Evolutionary conservation across 2,888 invertebrate genomes (phyloP), one percentile per base, ranked within the genome.

Genomic region (Scelioninae gen. 2): DNA sequence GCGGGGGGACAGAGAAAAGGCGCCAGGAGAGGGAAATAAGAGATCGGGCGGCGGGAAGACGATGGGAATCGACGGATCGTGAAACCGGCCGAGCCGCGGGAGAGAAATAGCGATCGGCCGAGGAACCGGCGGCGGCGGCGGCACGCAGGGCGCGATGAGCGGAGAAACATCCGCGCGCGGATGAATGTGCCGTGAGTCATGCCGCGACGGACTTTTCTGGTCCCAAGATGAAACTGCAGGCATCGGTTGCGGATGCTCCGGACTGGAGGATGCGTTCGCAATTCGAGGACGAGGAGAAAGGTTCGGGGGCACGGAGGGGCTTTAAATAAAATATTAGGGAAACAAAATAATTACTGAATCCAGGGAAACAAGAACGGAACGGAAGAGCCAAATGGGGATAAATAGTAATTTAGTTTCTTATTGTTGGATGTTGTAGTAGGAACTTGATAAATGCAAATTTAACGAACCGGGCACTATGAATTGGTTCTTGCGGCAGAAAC

Each of bases 151-250:
- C 73, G 79, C 78, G 76, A 79, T 78, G 77, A 79, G 78, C 77
- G 78, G 74, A 76, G 78, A 78, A 77, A 78, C 77, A 73, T 60
- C 71, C 60, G 78, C 71, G 77, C 64, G 72, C 50, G 75, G 78
- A 79, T 79, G 79, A 79, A 77, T 73, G 77, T 78, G 77, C 73
- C 60, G 76, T 80, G 78, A 79, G 76, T 80, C 79, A 80, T 55
- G 76, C 72, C 61, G 70, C 74, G 76, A 76, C 76, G 74, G 76
- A 67, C 68, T 65, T 73, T 72, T 45, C 68, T 46, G 52, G n/a
- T 53, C 67, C 75, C 61, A 78, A 76, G 75, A 79, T 80, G 78
- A 80, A 80, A 78, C 77, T 78, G 74, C 78, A n/a, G n/a, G n/a
- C n/a, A n/a, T n/a, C n/a, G n/a, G n/a, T n/a, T 73, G 76, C 70